Percentiles rank a stretch among this genome's conserved stretches.
These are phyloP conservation scores for Priapulus caudatus DNA, from an alignment of 2,888 invertebrate species.

Conservation along the genomic window DNA sequence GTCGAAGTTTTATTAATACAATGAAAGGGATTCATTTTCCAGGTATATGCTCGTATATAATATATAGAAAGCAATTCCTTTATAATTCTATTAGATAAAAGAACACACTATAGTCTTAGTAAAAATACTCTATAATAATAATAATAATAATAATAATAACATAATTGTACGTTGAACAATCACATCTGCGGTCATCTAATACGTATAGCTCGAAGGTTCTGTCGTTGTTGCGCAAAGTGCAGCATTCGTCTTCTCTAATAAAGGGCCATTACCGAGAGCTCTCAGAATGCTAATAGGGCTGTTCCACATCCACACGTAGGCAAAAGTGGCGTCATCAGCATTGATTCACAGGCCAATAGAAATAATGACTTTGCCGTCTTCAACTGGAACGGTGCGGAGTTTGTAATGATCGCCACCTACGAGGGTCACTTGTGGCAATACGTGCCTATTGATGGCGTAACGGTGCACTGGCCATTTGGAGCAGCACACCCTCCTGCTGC, in stretches of 20 bases:
- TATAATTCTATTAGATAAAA: no score
- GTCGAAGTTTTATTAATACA: background rate
- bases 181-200: no score
- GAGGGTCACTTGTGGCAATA: background rate
- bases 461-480: background rate
- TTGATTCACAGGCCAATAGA: background rate
- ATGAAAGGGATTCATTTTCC: background rate
- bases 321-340: background rate
- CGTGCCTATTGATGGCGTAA: background rate
- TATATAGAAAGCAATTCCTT: no score
- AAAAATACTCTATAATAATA: no score
- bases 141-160: no score
- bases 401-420: background rate
- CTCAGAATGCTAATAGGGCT: no score
- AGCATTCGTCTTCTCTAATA: no score
- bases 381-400: background rate
- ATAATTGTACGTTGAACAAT: background rate
- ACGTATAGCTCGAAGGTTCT: no score
- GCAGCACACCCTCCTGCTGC: background rate
- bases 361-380: conserved; percentile 1
- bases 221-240: no score
- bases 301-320: no score
- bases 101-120: no score
- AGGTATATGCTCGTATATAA: background rate
- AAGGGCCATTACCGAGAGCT: no score